phyloP scores from a whole-genome alignment of 2,113 vertebrate genomes.

The Gopherus evgoodei region DNA sequence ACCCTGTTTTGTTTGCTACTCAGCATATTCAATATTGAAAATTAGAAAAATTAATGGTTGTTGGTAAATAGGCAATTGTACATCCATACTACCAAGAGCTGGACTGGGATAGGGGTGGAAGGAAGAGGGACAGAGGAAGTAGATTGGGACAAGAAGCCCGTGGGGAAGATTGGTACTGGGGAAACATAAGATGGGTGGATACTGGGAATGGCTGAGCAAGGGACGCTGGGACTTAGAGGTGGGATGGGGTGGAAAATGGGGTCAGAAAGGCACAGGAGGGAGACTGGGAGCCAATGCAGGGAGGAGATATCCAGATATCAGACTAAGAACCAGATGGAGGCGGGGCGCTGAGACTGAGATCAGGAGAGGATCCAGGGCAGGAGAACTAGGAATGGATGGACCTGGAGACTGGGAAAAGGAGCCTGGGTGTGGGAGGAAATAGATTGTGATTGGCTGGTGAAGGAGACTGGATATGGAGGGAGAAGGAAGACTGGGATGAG shows the following conservation, averaged over 20 bases:
- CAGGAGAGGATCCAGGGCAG: neutral
- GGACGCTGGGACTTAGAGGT: neutral
- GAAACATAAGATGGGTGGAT: neutral
- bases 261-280: neutral
- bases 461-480: neutral
- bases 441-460: neutral
- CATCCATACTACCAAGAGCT: neutral
- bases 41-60: neutral
- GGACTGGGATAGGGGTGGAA: neutral
- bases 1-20: constrained; percentile 29
- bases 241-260: neutral
- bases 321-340: neutral
- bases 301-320: neutral
- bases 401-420: neutral
- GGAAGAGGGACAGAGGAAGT: neutral
- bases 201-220: neutral
- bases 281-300: neutral
- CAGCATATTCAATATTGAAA: constrained; percentile 39
- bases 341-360: neutral
- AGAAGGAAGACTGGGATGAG: neutral
- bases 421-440: neutral
- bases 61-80: neutral
- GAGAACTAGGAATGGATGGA: neutral
- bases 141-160: neutral
- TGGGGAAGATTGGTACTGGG: neutral